Evolutionary conservation across 2,888 invertebrate genomes (phyloP).

Genomic region (Aplocera efformata): DNA sequence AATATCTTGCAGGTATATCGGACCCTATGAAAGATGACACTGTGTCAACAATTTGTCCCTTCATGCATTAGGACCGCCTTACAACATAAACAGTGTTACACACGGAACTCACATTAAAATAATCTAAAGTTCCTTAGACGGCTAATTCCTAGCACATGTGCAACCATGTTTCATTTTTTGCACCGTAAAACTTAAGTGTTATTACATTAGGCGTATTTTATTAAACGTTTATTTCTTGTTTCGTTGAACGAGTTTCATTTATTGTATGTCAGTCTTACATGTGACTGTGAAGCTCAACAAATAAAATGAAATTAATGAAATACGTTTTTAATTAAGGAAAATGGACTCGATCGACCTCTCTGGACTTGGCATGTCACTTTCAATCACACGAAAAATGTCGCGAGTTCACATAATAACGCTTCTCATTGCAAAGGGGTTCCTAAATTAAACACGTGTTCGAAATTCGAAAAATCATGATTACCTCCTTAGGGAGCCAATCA

Average conservation of each 20-base stretch:
- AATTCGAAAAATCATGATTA: constrained; percentile 75
- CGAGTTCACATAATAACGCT: constrained; percentile 44
- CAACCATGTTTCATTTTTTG: constrained; percentile 56
- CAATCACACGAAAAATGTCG: constrained; percentile 25
- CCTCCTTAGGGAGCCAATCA: constrained; percentile 78
- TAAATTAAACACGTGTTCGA: constrained; percentile 75
- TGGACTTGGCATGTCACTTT: not conserved
- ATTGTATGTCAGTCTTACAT: constrained; percentile 43
- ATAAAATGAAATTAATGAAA: no score
- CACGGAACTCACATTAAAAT: constrained; percentile 73
- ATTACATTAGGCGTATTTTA: constrained; percentile 69
- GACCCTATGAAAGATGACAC: constrained; percentile 74
- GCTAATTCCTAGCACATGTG: constrained; percentile 73
- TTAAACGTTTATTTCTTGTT: constrained; percentile 39
- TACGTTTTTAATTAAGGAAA: no score
- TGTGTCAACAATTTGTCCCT: constrained; percentile 75
- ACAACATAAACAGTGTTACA: constrained; percentile 70
- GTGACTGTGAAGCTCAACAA: constrained; percentile 21
- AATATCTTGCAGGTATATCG: constrained; percentile 60
- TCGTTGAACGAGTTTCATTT: constrained; percentile 37
- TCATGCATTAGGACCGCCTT: constrained; percentile 61
- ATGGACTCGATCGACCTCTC: constrained; percentile 14
- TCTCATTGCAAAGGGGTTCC: constrained; percentile 67
- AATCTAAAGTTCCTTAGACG: constrained; percentile 66
- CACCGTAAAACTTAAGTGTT: constrained; percentile 66